A percentile compares a stretch with the other conserved stretches of the same genome.
Conservation (phyloP, 37 sponge, comb jelly and placozoan species). For the Haliclona indistincta region DNA sequence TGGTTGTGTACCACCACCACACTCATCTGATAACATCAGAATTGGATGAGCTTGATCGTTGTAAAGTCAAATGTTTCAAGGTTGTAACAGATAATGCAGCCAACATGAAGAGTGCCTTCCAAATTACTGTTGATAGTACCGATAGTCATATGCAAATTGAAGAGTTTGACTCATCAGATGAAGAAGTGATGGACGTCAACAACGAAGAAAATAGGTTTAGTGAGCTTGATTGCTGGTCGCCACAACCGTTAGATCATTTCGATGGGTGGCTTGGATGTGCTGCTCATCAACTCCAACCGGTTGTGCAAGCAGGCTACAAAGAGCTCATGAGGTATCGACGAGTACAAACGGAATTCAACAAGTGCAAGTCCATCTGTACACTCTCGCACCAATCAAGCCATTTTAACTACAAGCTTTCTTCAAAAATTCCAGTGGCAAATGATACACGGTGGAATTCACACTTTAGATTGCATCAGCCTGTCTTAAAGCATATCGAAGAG, state of each 20-base stretch:
- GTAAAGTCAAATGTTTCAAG: neutral
- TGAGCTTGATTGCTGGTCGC: no score
- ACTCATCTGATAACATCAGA: neutral
- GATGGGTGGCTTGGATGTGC: conserved; percentile 3
- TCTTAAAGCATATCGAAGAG: neutral
- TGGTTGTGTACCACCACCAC: neutral
- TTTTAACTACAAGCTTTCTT: neutral
- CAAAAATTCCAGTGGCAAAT: neutral
- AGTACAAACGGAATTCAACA: neutral
- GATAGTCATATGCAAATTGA: neutral
- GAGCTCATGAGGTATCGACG: neutral
- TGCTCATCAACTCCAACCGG: conserved; percentile 18
- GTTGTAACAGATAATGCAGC: conserved; percentile 35
- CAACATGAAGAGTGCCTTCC: conserved; percentile 12
- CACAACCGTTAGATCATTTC: neutral
- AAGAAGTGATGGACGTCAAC: no score
- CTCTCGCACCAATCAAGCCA: conserved; percentile 9
- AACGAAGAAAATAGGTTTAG: no score
- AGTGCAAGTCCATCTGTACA: neutral
- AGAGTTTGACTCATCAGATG: no score
- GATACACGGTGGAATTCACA: conserved; percentile 12
- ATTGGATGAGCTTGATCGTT: neutral
- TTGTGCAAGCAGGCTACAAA: conserved; percentile 16
- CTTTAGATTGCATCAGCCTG: neutral
- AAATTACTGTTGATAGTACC: neutral